Base-by-base conservation (phyloP, 2,113 vertebrate species). In the Scolopax mira region DNA sequence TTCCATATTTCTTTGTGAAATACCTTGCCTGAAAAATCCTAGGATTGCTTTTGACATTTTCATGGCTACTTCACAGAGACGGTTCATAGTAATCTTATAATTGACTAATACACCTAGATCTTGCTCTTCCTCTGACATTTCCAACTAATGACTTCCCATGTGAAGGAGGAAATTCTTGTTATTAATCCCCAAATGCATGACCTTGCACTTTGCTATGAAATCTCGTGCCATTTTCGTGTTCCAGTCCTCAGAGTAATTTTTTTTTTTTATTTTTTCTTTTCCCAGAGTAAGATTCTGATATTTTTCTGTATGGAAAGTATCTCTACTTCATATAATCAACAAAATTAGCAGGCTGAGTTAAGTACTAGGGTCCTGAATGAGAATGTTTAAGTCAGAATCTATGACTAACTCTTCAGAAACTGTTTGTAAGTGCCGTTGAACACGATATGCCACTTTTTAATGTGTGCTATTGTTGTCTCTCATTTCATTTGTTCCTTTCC, bases 1-100 rank as follows among this genome's bases (percentile, higher is more conserved):
- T 95, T 97, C 89, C 93, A 95, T 97, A 96, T 97, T 96, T 97
- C 95, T 96, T 91, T 91, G 58, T 91, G 93, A 97, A 96, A 96
- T 93, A 93, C 81, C 78, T 93, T 77, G 73, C 84, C 89, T 85
- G 91, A 91, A 96, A 97, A 96, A 89, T 97, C 78, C 84, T 93
- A 91, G 84, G 91, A 95, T 95, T 96, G 91, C 94, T 96, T 95
- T 92, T 96, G 96, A 97, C 96, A 97, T 97, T 96, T 97, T 97
- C 96, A 96, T 95, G 96, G 89, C 90, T 97, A 31, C 86, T 94
- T 94, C 96, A 89, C 60, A 42, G 86, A 84, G 94, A 93, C 71
- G 94, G 88, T 61, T 96, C 91, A 85, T 65, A 94, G 87, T 95
- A 95, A 92, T 95, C 84, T 87, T 94, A 92, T 95, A 97, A 96